Conservation (phyloP, 2,113 vertebrate species). For the Macrotus californicus region DNA sequence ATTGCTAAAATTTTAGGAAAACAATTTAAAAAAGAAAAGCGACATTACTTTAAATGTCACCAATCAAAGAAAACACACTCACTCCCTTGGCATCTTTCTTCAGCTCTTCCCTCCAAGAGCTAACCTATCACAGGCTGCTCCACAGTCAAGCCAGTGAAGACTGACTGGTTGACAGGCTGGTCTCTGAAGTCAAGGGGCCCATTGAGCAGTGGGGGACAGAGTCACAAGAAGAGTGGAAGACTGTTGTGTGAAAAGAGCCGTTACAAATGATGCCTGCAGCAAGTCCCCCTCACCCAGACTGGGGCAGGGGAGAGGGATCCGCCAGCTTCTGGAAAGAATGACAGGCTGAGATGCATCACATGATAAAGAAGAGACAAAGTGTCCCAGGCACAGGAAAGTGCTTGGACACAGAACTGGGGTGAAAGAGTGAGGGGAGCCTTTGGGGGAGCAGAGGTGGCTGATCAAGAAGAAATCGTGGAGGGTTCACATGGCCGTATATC, state of each 20-base stretch:
- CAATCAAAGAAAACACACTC: not conserved
- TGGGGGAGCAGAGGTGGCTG: not conserved
- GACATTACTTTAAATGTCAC: not conserved
- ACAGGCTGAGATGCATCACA: too few species aligned
- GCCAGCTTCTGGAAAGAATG: not conserved
- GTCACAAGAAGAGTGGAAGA: rapidly evolving
- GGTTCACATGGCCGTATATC: rapidly evolving
- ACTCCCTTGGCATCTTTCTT: not conserved
- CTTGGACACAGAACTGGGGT: not conserved
- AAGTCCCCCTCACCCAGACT: not conserved
- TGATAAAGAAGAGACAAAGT: rapidly evolving
- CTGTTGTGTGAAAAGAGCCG: not conserved
- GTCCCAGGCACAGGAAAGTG: rapidly evolving
- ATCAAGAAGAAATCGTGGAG: rapidly evolving
- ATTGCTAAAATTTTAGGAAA: not conserved
- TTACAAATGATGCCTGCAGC: too few species aligned
- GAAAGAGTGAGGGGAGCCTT: rapidly evolving
- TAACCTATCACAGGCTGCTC: not conserved
- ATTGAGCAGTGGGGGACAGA: rapidly evolving
- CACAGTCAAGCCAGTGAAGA: rapidly evolving
- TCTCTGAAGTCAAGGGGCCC: not conserved
- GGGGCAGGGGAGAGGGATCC: not conserved
- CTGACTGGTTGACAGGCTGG: not conserved
- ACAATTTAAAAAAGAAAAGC: not conserved
- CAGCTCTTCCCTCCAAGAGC: not conserved